phyloP scores from a whole-genome alignment of 2,113 vertebrate genomes.

The Pavo muticus region DNA sequence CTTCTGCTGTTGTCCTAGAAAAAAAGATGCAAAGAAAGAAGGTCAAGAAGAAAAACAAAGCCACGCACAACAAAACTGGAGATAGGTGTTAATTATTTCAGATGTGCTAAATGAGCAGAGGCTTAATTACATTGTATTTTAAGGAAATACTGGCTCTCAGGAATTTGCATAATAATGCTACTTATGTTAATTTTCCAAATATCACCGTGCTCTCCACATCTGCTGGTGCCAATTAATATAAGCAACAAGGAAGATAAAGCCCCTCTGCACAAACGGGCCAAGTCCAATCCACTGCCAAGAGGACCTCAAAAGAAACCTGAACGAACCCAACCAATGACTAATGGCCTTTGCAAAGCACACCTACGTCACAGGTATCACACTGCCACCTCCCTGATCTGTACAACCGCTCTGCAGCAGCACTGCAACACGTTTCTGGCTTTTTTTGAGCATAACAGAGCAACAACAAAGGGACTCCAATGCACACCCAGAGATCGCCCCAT shows the following conservation, averaged over 20 bases:
- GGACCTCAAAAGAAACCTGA: neutral
- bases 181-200: constrained; percentile 70
- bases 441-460: neutral
- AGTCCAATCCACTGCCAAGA: neutral
- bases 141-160: constrained; percentile 65
- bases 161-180: constrained; percentile 72
- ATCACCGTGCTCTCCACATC: constrained; percentile 35
- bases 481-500: neutral
- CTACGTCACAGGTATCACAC: neutral
- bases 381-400: neutral
- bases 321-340: neutral
- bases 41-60: constrained; percentile 22
- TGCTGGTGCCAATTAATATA: constrained; percentile 62
- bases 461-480: neutral
- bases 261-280: neutral
- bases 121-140: constrained; percentile 73
- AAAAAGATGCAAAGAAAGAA: neutral
- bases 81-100: constrained; percentile 57
- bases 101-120: constrained; percentile 56
- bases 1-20: constrained; percentile 95
- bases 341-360: neutral
- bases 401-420: neutral
- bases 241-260: constrained; percentile 47
- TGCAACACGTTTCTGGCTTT: neutral
- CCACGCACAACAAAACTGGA: constrained; percentile 15